Percentiles rank a stretch among this genome's conserved stretches.
These are phyloP conservation scores for Centropyge bicolor DNA, from an alignment of 2,797 vertebrate genomes.

Conservation along the genomic window DNA sequence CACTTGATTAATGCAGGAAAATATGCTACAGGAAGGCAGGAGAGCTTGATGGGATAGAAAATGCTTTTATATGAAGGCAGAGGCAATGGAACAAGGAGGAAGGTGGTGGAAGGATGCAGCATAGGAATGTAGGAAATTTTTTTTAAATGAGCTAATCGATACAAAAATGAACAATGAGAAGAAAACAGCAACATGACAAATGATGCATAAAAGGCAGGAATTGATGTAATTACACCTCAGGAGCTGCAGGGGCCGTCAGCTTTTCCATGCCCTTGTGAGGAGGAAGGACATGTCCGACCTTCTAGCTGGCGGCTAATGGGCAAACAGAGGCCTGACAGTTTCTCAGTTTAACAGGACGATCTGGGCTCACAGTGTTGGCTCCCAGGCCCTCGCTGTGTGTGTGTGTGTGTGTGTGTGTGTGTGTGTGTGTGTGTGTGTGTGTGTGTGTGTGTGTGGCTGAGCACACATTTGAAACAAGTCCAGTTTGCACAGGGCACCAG, in stretches of 20 bases:
- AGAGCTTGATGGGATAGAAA: not conserved
- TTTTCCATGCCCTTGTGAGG: conserved; percentile 35
- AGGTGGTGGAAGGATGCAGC: not conserved
- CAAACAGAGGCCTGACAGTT: conserved; percentile 59
- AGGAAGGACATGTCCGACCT: conserved; percentile 44
- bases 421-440: conserved; percentile 20
- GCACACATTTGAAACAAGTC: conserved; percentile 70
- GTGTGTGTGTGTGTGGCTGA: conserved; percentile 12
- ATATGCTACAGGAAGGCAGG: not conserved
- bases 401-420: conserved; percentile 33
- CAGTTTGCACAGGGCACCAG: conserved; percentile 62
- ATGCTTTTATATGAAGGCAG: not conserved
- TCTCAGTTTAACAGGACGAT: conserved; percentile 50
- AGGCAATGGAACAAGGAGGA: not conserved
- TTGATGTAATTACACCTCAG: not conserved
- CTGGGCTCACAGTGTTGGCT: conserved; percentile 54
- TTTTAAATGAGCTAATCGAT: conserved; percentile 6
- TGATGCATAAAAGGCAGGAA: conserved; percentile 12
- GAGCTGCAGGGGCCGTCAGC: conserved; percentile 4
- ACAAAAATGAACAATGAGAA: not conserved
- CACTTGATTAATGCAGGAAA: conserved; percentile 3
- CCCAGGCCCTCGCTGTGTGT: conserved; percentile 35
- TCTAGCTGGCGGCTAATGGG: conserved; percentile 40
- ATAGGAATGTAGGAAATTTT: not conserved
- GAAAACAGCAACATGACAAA: not conserved